Percentiles rank a stretch among this genome's conserved stretches.
phyloP scores from a whole-genome alignment of 2,888 invertebrate genomes.

The Drosophila picticornis region DNA sequence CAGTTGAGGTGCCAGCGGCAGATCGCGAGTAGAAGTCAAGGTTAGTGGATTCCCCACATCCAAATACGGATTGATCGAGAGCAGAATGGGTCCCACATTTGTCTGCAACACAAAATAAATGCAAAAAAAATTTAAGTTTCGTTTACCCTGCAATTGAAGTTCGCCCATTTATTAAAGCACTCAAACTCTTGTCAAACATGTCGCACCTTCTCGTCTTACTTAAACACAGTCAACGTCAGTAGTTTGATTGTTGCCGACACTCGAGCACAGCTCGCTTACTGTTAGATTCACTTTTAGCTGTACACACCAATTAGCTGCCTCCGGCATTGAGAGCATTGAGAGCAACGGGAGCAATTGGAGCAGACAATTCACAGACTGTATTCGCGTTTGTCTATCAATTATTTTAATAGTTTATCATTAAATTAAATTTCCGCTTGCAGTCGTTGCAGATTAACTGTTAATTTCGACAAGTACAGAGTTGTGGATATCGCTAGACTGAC shows the following conservation, averaged over 20 bases:
- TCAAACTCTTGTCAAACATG: background rate
- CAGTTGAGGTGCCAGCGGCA: constrained; percentile 92
- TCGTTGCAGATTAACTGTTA: constrained; percentile 63
- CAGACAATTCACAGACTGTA: constrained; percentile 7
- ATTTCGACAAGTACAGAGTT: constrained; percentile 2
- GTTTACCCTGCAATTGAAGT: background rate
- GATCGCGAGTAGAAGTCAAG: constrained; percentile 91
- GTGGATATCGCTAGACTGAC: background rate
- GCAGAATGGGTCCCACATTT: constrained; percentile 95
- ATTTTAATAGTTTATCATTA: constrained; percentile 56
- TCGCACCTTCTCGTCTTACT: background rate
- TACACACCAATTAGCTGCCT: constrained; percentile 4
- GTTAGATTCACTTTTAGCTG: constrained; percentile 24
- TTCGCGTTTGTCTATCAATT: constrained; percentile 42
- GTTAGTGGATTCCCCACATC: constrained; percentile 95
- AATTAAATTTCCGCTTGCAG: constrained; percentile 41
- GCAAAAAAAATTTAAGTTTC: background rate
- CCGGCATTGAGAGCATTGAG: background rate
- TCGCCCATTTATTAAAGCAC: background rate
- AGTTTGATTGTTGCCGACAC: background rate
- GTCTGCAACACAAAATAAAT: constrained; percentile 88
- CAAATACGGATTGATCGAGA: constrained; percentile 95
- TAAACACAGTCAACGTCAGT: background rate
- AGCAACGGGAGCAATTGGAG: background rate
- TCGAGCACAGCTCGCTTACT: constrained; percentile 15